Base-by-base conservation (phyloP, 2,888 invertebrate genomes). In the Oxystoma pomonae region DNA sequence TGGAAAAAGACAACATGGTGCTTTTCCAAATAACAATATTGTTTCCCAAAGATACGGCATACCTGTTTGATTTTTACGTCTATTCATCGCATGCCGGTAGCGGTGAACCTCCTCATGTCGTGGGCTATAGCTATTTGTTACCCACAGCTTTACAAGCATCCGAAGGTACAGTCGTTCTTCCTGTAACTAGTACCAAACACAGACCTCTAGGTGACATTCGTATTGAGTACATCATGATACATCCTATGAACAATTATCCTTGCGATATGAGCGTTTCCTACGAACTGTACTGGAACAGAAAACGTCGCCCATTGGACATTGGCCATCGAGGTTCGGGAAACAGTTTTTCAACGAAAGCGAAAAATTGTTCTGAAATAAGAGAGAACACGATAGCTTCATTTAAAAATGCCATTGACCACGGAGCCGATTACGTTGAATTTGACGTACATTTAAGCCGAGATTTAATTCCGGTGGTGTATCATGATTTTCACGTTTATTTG, bases 401-500 rank as follows among this genome's bases (percentile, higher is more conserved):
- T 72, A 92, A 93, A 80, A 89, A 90, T 68, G 98, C 98, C 59
- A 92, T 92, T 58, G 87, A 89, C 65, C 92, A 94, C 80, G 98
- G 98, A 67, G 98, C 98, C 65, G 98, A 99, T 78, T 92, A 94
- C 85, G 93, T 99, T 58, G 99, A 99, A 81, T 97, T 99, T 83
- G 99, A 99, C 84, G 98, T 99, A 20, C 97, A 98, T 77, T 83
- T 99, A 65, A 95, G 96, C 72, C 96, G 96, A 82, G 98, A 99
- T 81, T 84, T 91, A 77, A 87, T 96, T 72, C 96, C 95, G 20
- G 93, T 98, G 60, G 90, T 99, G 70, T 97, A 97, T 82, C 98
- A 99, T 79, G 98, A 99, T 80, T 98, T 94, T 81, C 89, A 92
- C 82, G 95, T 97, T 55, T 92, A 92, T 77, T 92, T 98, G 73